A percentile compares a stretch with the other conserved stretches of the same genome.
Evolutionary conservation across 2,113 vertebrate genomes (phyloP).

Genomic region (Ginglymostoma cirratum): DNA sequence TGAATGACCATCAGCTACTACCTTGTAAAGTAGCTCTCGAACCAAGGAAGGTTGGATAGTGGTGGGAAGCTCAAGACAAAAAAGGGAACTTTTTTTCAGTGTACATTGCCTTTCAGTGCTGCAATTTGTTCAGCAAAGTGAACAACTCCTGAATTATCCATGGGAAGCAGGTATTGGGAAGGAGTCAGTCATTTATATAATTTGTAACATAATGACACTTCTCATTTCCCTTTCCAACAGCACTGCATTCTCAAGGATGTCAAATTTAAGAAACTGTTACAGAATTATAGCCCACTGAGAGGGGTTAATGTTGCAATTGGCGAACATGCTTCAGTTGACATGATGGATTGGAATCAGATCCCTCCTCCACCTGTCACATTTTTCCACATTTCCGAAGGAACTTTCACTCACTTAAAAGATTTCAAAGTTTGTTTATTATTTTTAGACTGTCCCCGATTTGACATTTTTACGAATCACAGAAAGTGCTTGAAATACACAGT

Average conservation of each 20-base stretch:
- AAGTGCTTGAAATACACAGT: background rate
- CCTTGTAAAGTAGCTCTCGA: background rate
- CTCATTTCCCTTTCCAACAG: background rate
- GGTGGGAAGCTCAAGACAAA: background rate
- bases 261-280: background rate
- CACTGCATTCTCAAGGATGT: background rate
- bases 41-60: background rate
- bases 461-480: background rate
- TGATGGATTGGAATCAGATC: background rate
- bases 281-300: background rate
- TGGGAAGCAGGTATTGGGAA: background rate
- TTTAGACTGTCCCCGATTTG: background rate
- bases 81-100: background rate
- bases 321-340: background rate
- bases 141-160: background rate
- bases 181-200: background rate
- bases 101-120: background rate
- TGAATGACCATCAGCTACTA: background rate
- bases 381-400: background rate
- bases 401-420: background rate
- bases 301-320: background rate
- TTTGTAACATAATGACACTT: background rate
- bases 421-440: background rate
- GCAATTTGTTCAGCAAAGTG: background rate
- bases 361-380: background rate